Evolutionary conservation across 2,888 invertebrate species (phyloP).

Genomic region (Gymnocheta viridis): DNA sequence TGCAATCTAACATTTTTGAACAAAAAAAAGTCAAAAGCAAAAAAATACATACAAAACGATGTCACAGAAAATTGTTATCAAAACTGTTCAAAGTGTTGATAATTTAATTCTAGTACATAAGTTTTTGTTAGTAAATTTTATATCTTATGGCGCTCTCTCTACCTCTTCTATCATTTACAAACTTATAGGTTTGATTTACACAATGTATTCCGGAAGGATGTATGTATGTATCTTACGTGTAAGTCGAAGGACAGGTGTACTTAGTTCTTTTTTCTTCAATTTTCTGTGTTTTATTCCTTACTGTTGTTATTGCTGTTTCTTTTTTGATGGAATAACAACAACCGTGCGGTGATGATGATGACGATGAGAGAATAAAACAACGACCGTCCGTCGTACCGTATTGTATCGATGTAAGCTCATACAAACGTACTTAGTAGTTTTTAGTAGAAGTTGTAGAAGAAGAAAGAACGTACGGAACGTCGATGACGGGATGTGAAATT

Average conservation of each 20-base stretch:
- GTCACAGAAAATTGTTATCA: too few species aligned
- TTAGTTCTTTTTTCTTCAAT: conserved; percentile 42
- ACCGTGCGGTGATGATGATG: conserved; percentile 70
- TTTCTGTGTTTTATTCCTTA: conserved; percentile 73
- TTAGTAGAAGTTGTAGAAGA: conserved; percentile 37
- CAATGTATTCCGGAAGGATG: not conserved
- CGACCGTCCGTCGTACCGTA: conserved; percentile 65
- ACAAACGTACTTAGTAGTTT: conserved; percentile 67
- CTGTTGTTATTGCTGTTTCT: conserved; percentile 71
- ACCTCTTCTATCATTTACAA: too few species aligned
- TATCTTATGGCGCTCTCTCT: too few species aligned
- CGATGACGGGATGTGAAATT: conserved; percentile 80
- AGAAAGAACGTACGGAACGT: conserved; percentile 69
- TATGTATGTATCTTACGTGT: not conserved
- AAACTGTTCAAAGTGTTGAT: too few species aligned
- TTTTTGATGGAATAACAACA: conserved; percentile 70
- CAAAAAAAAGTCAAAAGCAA: too few species aligned
- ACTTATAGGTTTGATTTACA: not conserved
- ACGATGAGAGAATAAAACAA: conserved; percentile 68
- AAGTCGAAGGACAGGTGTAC: not conserved
- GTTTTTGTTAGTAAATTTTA: too few species aligned
- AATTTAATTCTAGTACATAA: too few species aligned
- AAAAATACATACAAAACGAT: too few species aligned
- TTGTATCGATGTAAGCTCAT: conserved; percentile 33
- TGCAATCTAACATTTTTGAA: too few species aligned